Evolutionary conservation across 2,797 vertebrate species (phyloP).

Genomic region (Mycteria americana): DNA sequence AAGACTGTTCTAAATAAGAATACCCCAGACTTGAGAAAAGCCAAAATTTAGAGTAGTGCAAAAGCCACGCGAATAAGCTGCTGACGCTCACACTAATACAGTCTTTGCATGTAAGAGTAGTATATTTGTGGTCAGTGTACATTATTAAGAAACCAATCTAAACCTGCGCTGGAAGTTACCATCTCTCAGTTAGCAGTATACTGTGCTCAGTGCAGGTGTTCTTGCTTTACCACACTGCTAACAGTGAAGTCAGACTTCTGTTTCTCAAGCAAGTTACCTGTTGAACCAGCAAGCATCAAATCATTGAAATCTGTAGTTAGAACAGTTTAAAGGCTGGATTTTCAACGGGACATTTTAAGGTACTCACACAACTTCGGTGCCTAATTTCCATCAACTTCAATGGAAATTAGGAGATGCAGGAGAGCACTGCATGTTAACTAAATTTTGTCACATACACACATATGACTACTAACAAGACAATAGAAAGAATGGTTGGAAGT

Average conservation of each 20-base stretch:
- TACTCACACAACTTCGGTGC: not conserved
- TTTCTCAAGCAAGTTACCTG: not conserved
- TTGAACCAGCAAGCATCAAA: not conserved
- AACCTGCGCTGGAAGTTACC: not conserved
- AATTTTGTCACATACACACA: not conserved
- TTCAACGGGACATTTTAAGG: not conserved
- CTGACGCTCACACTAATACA: not conserved
- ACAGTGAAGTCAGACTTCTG: not conserved
- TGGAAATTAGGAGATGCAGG: not conserved
- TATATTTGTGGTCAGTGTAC: not conserved
- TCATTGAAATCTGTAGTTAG: not conserved
- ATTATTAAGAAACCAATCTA: not conserved
- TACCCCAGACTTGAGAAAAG: not conserved
- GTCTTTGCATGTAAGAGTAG: fast-evolving
- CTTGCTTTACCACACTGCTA: not conserved
- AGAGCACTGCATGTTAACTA: not conserved
- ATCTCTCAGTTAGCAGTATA: not conserved
- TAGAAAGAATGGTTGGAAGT: not conserved
- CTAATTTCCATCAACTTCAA: not conserved
- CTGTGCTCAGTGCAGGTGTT: not conserved
- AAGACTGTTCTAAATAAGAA: not conserved
- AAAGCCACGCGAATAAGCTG: not conserved
- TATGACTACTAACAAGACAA: not conserved
- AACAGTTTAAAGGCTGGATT: not conserved
- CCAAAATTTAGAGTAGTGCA: not conserved